Conservation (phyloP, 1,140 invertebrate species). For the Bathynomus jamesi region DNA sequence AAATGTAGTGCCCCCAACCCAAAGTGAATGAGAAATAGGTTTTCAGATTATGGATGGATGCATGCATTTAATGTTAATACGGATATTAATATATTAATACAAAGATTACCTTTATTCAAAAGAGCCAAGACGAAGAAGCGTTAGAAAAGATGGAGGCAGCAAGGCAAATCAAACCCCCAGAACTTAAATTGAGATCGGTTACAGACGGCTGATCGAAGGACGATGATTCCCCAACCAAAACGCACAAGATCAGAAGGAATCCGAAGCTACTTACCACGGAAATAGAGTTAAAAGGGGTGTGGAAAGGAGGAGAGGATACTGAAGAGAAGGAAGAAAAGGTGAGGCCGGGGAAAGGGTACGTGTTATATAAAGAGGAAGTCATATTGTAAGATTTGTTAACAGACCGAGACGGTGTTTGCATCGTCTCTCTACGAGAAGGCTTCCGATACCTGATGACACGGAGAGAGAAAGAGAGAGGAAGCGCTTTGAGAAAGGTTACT, state of each 20-base stretch:
- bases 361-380: not conserved
- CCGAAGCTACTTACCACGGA: not conserved
- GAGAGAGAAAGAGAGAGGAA: not conserved
- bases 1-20: too few relatives aligned
- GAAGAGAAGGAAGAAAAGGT: not conserved
- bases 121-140: not conserved
- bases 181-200: not conserved
- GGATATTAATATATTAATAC: not conserved
- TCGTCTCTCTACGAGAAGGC: not conserved
- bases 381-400: not conserved
- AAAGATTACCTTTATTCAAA: not conserved
- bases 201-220: not conserved
- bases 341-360: not conserved
- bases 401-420: not conserved
- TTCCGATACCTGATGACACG: not conserved
- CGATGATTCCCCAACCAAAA: not conserved
- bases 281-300: not conserved
- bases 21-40: too few relatives aligned
- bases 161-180: not conserved
- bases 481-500: too few relatives aligned
- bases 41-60: not conserved
- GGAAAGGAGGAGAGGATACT: not conserved
- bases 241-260: not conserved
- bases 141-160: not conserved
- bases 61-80: not conserved